A percentile compares a stretch with the other conserved stretches of the same genome.
These are phyloP conservation scores for Stegodyphus dumicola DNA, from an alignment of 1,140 invertebrate species.

Conservation along the genomic window DNA sequence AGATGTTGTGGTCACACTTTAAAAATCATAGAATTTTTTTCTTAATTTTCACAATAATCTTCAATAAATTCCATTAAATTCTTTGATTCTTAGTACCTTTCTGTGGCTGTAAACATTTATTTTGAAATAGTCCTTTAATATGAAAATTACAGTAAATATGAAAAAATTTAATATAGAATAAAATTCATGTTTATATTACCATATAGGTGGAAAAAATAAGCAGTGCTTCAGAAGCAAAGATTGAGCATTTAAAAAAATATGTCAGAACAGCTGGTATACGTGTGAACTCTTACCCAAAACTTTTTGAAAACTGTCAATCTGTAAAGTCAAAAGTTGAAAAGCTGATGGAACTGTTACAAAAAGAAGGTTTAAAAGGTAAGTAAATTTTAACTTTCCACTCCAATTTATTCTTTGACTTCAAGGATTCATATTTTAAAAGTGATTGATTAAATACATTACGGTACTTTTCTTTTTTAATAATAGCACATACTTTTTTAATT, in stretches of 20 bases:
- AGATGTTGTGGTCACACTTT: no score
- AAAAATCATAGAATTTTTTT: no score
- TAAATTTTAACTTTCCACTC: neutral
- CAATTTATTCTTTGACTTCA: neutral
- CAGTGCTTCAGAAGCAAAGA: constrained; percentile 11
- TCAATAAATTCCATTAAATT: no score
- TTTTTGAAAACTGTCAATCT: constrained; percentile 43
- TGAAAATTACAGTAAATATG: no score
- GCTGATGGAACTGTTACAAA: constrained; percentile 11
- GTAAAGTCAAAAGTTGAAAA: constrained; percentile 45
- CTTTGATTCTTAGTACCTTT: no score
- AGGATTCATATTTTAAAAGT: neutral
- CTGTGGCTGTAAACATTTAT: no score
- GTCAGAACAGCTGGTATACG: constrained; percentile 40
- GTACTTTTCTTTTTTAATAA: neutral
- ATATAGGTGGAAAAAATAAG: neutral
- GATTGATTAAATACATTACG: neutral
- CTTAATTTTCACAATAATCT: no score
- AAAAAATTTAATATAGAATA: neutral
- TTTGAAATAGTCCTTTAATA: no score
- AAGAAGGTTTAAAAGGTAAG: constrained; percentile 52
- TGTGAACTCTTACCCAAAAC: constrained; percentile 14
- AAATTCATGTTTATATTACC: neutral
- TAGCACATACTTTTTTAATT: neutral
- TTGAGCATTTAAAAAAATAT: constrained; percentile 52